These are phyloP conservation scores for Neocloeon triangulifer DNA, from an alignment of 1,140 invertebrate species.

Conservation along the genomic window DNA sequence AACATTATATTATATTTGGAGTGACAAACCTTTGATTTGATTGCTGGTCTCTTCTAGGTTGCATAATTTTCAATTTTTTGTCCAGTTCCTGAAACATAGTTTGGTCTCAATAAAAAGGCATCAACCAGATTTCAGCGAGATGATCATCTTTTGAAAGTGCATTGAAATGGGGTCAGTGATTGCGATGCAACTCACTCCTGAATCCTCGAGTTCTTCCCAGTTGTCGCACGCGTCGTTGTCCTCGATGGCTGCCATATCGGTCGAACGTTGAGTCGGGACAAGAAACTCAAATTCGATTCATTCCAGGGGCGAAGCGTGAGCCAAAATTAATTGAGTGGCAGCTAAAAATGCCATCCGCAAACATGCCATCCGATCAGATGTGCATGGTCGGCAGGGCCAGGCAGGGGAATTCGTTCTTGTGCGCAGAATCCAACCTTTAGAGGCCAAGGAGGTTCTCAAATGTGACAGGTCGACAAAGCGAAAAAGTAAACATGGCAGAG, in stretches of 20 bases:
- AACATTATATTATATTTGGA: not conserved
- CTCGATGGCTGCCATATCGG: not conserved
- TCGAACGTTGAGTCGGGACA: no score
- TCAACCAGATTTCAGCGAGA: no score
- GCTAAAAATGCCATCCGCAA: not conserved
- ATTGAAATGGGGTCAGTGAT: not conserved
- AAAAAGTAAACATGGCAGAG: constrained; percentile 40
- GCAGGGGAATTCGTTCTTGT: no score
- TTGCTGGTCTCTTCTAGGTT: constrained; percentile 14
- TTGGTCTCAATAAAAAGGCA: constrained; percentile 4
- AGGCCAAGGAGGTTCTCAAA: not conserved
- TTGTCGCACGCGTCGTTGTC: constrained; percentile 42
- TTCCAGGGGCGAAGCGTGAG: not conserved
- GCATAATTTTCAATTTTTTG: constrained; percentile 16
- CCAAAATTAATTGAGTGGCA: no score
- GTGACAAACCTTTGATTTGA: constrained; percentile 13
- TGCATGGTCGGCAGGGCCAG: no score
- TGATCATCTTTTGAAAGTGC: no score
- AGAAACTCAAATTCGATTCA: no score
- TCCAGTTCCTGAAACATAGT: constrained; percentile 15
- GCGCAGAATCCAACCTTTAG: no score
- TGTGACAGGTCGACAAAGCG: not conserved
- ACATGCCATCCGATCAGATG: not conserved
- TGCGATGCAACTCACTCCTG: constrained; percentile 23
- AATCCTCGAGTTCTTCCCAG: constrained; percentile 67